A percentile compares a stretch with the other conserved stretches of the same genome.
Evolutionary conservation across 2,113 vertebrate species (phyloP).

Genomic region (Panthera uncia): DNA sequence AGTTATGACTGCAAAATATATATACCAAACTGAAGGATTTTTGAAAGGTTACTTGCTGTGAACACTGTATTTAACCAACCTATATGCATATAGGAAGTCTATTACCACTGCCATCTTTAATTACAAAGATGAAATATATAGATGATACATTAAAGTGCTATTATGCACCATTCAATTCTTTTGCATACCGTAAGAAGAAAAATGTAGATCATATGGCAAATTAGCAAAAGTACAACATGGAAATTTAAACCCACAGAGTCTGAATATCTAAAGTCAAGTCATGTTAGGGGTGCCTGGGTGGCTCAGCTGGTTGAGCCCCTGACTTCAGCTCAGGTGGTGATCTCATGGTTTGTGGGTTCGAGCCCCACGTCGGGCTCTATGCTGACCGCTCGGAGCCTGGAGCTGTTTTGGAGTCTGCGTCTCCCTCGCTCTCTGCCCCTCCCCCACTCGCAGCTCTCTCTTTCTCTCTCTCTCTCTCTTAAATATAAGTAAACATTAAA

Average conservation of each 20-base stretch:
- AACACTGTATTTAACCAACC: conserved; percentile 40
- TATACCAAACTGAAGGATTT: conserved; percentile 9
- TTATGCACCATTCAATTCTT: conserved; percentile 34
- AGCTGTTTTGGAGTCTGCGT: too few relatives aligned
- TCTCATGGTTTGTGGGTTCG: too few relatives aligned
- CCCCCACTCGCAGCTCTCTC: too few relatives aligned
- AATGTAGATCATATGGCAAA: conserved; percentile 22
- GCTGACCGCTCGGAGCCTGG: too few relatives aligned
- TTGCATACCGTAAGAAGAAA: conserved; percentile 28
- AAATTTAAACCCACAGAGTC: conserved; percentile 9
- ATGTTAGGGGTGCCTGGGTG: not conserved
- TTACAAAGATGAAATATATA: conserved; percentile 46
- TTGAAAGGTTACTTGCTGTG: conserved; percentile 37
- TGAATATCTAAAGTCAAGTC: conserved; percentile 2
- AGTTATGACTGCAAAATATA: not conserved
- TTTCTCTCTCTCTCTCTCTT: too few relatives aligned
- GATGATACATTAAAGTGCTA: conserved; percentile 28
- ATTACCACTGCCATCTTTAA: conserved; percentile 56
- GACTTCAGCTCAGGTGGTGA: too few relatives aligned
- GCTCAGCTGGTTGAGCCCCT: too few relatives aligned
- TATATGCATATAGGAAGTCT: conserved; percentile 14
- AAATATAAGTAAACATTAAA: too few relatives aligned
- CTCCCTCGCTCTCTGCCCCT: too few relatives aligned
- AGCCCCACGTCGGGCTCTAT: too few relatives aligned
- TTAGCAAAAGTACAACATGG: conserved; percentile 18